A percentile compares a stretch with the other conserved stretches of the same genome.
Conservation (phyloP, 2,113 vertebrate genomes). For the Heliornis fulica region DNA sequence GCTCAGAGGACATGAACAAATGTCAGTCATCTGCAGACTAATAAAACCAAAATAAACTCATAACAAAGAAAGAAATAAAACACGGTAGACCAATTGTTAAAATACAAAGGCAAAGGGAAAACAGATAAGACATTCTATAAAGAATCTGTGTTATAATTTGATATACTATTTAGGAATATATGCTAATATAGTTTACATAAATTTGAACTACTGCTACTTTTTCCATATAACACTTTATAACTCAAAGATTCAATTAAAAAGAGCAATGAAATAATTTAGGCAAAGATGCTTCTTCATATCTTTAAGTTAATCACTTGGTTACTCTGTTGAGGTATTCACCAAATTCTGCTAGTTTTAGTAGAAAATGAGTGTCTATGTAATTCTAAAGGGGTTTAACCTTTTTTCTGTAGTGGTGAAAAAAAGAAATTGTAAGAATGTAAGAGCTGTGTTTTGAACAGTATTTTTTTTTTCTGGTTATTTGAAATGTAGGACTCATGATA, state of each 20-base stretch:
- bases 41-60: neutral
- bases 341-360: neutral
- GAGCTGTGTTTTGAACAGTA: neutral
- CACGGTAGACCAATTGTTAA: neutral
- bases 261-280: accelerated
- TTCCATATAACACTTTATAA: neutral
- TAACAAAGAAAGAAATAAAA: neutral
- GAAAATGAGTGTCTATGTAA: neutral
- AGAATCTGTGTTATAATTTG: neutral
- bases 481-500: neutral
- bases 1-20: neutral
- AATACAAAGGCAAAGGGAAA: neutral
- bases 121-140: neutral
- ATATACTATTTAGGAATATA: neutral
- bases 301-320: neutral
- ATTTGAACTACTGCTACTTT: neutral
- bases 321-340: neutral
- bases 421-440: neutral
- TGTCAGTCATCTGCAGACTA: neutral
- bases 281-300: neutral
- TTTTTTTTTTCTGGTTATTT: neutral
- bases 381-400: neutral
- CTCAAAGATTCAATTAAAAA: neutral
- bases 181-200: neutral
- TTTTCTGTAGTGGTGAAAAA: neutral